Evolutionary conservation across 2,797 vertebrate species (phyloP), one percentile per base, ranked within the genome.

Genomic region (Schizopygopsis malacanthus): DNA sequence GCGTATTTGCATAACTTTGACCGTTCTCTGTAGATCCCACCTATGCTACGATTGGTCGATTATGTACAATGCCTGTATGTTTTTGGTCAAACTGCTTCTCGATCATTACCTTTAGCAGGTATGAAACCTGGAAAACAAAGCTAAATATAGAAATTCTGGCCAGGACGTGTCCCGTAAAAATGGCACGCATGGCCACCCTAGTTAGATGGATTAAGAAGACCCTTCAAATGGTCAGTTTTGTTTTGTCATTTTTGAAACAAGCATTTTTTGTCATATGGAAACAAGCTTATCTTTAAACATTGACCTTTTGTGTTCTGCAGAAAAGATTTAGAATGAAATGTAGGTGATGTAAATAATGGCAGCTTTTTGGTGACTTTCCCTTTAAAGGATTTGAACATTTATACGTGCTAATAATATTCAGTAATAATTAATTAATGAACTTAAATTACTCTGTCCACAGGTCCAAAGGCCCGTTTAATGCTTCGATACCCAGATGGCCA

Each of bases 391-490:
- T 47, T 47, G 10, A 80, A 28, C 15, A 50, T 80, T 59, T 22
- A 6, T 33, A 37, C 3, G 45, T 45, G 22, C 22, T 18, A 22
- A 43, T 61, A 9, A 28, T 75, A 50, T 78, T 78, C 54, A 41
- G 37, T 63, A 33, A n/a, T 9, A 82, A 22, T 33, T 4, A 33
- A 61, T 28, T 10, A 25, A 73, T 83, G 2, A n/a, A 22, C 41
- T 72, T n/a, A 85, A 61, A 39, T 73, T 6, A 63, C 85, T 83
- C 37, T 61, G 20, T 52, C 70, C 61, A 76, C 89, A 99, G 98
- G 98, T 95, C 98, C 98, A 91, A 99, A 99, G 95, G 98, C 98
- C 93, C 97, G 97, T 87, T 93, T 99, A 91, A 99, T 99, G 98
- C 96, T 99, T 73, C 96, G 98, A 89, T 99, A 99, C 92, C 98